Conservation (phyloP, 2,113 vertebrate species). For the Platysternon megacephalum region DNA sequence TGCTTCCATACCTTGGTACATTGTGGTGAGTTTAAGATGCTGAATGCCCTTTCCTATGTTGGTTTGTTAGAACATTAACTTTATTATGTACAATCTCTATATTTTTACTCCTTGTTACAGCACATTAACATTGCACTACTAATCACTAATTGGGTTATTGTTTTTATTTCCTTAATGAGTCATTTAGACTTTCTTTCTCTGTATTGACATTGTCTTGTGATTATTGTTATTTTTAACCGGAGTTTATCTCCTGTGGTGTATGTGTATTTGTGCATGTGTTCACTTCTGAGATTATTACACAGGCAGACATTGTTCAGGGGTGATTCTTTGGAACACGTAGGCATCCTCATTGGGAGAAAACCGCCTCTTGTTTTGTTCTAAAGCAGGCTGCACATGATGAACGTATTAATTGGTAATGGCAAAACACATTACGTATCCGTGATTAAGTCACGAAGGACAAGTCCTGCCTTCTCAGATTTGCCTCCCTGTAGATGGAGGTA, state of each 20-base stretch:
- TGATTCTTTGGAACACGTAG: neutral
- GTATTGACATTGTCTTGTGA: neutral
- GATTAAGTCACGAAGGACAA: neutral
- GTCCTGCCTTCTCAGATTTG: neutral
- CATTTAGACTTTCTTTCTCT: slow-evolving; percentile 13
- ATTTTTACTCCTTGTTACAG: slow-evolving; percentile 14
- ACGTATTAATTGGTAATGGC: neutral
- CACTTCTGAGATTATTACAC: neutral
- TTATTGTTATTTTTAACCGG: slow-evolving; percentile 1
- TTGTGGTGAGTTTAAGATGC: neutral
- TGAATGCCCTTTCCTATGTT: neutral
- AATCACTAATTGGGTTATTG: neutral
- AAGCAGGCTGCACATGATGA: neutral
- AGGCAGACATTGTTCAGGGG: neutral
- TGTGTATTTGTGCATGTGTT: neutral
- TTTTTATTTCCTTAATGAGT: slow-evolving; percentile 21
- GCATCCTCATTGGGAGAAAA: neutral
- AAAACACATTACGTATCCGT: neutral
- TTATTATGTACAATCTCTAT: slow-evolving; percentile 29
- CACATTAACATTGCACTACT: neutral
- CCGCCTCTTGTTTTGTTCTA: neutral
- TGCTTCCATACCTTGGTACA: neutral
- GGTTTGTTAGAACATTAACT: neutral
- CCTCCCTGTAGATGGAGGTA: slow-evolving; percentile 3
- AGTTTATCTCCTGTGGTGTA: neutral